phyloP scores from a whole-genome alignment of 2,888 invertebrate genomes.

The Heteropelma amictum region DNA sequence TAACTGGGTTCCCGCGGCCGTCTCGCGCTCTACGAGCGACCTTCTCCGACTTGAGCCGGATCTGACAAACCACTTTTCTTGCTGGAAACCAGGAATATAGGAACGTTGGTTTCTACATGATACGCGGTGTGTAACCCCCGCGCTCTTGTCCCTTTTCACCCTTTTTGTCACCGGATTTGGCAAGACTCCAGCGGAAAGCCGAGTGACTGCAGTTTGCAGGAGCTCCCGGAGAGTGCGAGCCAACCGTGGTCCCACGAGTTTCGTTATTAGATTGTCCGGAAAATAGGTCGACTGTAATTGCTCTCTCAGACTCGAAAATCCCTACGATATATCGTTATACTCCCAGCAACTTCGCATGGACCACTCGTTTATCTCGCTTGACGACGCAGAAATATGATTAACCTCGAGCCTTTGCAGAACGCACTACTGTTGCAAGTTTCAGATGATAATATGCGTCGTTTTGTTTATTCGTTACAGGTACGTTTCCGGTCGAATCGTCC shows the following conservation, averaged over 20 bases:
- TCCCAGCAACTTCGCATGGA: neutral
- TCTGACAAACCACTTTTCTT: conserved; percentile 69
- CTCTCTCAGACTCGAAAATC: conserved; percentile 56
- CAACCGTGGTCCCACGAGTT: conserved; percentile 48
- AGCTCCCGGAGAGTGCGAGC: conserved; percentile 40
- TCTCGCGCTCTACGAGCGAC: conserved; percentile 60
- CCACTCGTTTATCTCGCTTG: conserved; percentile 11
- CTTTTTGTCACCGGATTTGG: conserved; percentile 69
- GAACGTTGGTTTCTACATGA: conserved; percentile 35
- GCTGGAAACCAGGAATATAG: conserved; percentile 60
- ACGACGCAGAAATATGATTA: no score
- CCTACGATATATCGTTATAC: conserved; percentile 29
- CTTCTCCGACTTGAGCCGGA: conserved; percentile 73
- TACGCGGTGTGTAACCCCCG: conserved; percentile 36
- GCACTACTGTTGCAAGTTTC: no score
- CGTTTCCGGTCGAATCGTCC: conserved; percentile 13
- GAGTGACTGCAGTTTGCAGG: conserved; percentile 42
- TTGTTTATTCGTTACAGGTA: conserved; percentile 63
- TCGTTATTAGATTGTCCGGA: conserved; percentile 74
- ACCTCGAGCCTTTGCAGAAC: no score
- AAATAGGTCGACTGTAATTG: conserved; percentile 76
- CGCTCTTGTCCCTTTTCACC: conserved; percentile 12
- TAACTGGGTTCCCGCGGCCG: conserved; percentile 24
- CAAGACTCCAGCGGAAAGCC: conserved; percentile 70
- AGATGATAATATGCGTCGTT: neutral